phyloP scores from a whole-genome alignment of 2,797 vertebrate species.

The Hybognathus amarus region DNA sequence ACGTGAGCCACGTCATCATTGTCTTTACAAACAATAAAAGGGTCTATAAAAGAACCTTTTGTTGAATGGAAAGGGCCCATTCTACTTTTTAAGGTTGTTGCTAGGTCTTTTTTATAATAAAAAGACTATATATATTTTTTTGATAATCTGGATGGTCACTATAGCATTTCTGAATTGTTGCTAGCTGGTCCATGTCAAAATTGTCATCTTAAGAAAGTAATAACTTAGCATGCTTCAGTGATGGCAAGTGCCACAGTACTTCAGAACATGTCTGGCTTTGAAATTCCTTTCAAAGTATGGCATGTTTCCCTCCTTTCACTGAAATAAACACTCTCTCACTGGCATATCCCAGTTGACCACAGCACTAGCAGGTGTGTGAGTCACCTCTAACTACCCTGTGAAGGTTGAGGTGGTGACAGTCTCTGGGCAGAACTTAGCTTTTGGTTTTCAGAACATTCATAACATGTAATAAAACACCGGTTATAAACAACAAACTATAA shows the following conservation, averaged over 20 bases:
- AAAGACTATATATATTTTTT: no score
- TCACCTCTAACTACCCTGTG: constrained; percentile 21
- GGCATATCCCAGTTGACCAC: neutral
- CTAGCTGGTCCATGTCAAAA: neutral
- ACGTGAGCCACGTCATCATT: no score
- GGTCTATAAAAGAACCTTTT: neutral
- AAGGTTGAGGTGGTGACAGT: constrained; percentile 27
- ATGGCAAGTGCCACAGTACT: neutral
- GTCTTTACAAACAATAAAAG: no score
- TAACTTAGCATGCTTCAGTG: neutral
- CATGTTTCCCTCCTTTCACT: constrained; percentile 26
- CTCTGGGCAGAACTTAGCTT: constrained; percentile 38
- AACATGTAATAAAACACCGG: neutral
- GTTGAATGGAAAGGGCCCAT: neutral
- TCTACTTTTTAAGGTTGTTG: no score
- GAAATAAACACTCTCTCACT: constrained; percentile 46
- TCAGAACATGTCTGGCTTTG: neutral
- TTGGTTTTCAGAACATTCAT: neutral
- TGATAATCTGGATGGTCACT: neutral
- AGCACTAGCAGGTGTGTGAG: constrained; percentile 33
- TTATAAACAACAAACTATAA: neutral
- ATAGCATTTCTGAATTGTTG: constrained; percentile 8
- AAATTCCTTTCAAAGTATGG: neutral
- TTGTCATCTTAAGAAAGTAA: neutral
- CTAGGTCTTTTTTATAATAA: neutral